These are phyloP conservation scores for Hyalella azteca DNA, from an alignment of 2,888 invertebrate species.

Conservation along the genomic window DNA sequence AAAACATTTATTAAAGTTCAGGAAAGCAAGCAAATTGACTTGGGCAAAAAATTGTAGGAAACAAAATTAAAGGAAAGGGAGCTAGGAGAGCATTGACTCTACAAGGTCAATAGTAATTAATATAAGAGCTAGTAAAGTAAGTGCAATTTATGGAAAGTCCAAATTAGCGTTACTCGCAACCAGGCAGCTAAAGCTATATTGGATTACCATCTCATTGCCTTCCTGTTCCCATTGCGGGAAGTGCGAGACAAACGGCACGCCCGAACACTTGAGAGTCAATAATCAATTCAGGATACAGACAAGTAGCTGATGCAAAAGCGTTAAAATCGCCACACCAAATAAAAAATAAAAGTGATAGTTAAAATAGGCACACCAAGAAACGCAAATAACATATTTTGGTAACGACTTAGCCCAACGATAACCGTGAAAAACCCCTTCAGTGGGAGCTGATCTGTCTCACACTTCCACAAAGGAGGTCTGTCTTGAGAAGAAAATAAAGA, in stretches of 20 bases:
- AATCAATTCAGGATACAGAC: constrained; percentile 30
- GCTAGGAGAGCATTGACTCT: constrained; percentile 17
- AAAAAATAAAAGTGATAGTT: constrained; percentile 32
- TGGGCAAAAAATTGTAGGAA: not conserved
- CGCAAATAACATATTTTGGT: constrained; percentile 39
- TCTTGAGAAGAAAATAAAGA: constrained; percentile 38
- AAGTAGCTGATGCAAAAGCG: constrained; percentile 36
- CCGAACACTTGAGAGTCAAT: constrained; percentile 35
- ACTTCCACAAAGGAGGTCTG: constrained; percentile 46
- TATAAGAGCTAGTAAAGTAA: too few relatives aligned
- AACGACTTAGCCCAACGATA: constrained; percentile 54
- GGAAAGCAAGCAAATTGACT: constrained; percentile 39
- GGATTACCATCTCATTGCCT: constrained; percentile 30
- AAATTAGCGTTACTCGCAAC: constrained; percentile 26
- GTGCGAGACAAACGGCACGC: constrained; percentile 36
- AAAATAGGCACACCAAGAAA: constrained; percentile 37
- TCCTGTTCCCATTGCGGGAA: constrained; percentile 38
- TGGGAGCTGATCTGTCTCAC: constrained; percentile 50
- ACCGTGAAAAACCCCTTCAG: constrained; percentile 53
- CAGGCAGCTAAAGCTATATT: constrained; percentile 27
- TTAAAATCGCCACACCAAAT: constrained; percentile 36
- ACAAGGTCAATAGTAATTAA: not conserved
- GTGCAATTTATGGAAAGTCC: constrained; percentile 16
- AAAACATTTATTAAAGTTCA: constrained; percentile 21
- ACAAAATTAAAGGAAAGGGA: not conserved